Evolutionary conservation across 2,113 vertebrate species (phyloP).

Genomic region (Pelecanoides urinatrix): DNA sequence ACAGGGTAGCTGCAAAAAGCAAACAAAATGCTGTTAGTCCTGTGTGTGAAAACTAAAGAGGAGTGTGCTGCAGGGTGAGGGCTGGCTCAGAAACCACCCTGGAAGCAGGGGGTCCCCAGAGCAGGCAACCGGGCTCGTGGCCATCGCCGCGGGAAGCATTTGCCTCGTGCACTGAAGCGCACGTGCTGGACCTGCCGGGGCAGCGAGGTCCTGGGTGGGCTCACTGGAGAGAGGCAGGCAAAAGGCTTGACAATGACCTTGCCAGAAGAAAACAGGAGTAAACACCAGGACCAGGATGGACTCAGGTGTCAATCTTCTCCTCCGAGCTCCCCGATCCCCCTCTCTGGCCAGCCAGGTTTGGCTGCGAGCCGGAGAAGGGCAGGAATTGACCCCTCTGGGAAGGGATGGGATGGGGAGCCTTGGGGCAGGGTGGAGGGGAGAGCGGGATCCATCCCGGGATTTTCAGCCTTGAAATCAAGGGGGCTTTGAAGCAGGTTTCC

Average conservation of each 20-base stretch:
- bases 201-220: not conserved
- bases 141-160: accelerated
- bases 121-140: not conserved
- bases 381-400: not conserved
- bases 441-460: accelerated
- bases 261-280: not conserved
- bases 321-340: too few relatives aligned
- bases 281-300: not conserved
- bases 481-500: not conserved
- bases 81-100: not conserved
- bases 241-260: not conserved
- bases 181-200: not conserved
- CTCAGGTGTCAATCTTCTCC: not conserved
- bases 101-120: not conserved
- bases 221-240: not conserved
- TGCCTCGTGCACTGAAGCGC: not conserved
- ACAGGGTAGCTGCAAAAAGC: not conserved
- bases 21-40: not conserved
- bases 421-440: not conserved
- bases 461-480: not conserved
- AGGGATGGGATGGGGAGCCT: not conserved
- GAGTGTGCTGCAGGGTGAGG: accelerated
- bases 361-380: not conserved
- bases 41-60: not conserved
- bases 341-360: not conserved